Conservation (phyloP, 2,888 invertebrate genomes). For the Lissocephala sabroskyi region DNA sequence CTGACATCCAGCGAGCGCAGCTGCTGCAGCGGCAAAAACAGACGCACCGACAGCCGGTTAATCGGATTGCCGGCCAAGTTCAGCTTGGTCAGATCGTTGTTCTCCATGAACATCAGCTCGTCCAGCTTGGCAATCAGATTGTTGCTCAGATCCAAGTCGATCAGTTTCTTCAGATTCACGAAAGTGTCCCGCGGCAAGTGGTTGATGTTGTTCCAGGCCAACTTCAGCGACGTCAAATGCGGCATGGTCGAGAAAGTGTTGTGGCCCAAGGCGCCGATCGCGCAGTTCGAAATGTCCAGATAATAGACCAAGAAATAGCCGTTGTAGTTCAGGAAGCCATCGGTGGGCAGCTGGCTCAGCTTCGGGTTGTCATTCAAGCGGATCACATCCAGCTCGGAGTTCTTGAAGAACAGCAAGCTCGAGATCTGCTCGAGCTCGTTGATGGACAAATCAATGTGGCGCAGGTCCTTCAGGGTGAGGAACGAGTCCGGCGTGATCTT, state of each 20-base stretch:
- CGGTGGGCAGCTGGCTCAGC: slow-evolving; percentile 78
- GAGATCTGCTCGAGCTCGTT: slow-evolving; percentile 81
- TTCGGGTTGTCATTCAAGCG: slow-evolving; percentile 81
- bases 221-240: slow-evolving; percentile 78
- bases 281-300: slow-evolving; percentile 84
- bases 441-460: slow-evolving; percentile 81
- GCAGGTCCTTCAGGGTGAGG: slow-evolving; percentile 78
- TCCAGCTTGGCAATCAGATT: slow-evolving; percentile 79
- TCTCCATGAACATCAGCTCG: slow-evolving; percentile 78
- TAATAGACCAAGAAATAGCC: slow-evolving; percentile 78
- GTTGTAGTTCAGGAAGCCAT: slow-evolving; percentile 78
- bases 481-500: slow-evolving; percentile 82
- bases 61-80: slow-evolving; percentile 83
- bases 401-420: slow-evolving; percentile 80
- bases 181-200: slow-evolving; percentile 76
- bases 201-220: slow-evolving; percentile 79
- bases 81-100: slow-evolving; percentile 77
- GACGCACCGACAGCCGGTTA: slow-evolving; percentile 77
- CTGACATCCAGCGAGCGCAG: slow-evolving; percentile 81
- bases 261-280: slow-evolving; percentile 77
- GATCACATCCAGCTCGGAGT: slow-evolving; percentile 80
- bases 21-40: slow-evolving; percentile 78
- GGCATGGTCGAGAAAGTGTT: slow-evolving; percentile 82
- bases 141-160: slow-evolving; percentile 81
- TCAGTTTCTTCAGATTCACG: slow-evolving; percentile 75